These are phyloP conservation scores for Cercocebus atys DNA, from an alignment of 2,113 vertebrate species.

Conservation along the genomic window DNA sequence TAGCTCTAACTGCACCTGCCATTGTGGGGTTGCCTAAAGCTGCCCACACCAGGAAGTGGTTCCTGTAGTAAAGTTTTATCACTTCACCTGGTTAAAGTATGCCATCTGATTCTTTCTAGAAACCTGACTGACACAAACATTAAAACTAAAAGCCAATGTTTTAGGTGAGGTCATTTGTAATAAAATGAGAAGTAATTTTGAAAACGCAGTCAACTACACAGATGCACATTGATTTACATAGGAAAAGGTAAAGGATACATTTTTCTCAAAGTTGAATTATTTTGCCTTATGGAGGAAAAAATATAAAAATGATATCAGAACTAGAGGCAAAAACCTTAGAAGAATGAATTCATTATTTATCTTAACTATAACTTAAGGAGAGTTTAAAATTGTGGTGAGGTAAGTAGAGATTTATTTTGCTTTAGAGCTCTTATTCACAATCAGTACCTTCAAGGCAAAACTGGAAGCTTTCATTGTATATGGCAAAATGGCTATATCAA, in stretches of 20 bases:
- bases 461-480: not conserved
- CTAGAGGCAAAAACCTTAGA: not conserved
- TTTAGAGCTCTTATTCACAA: not conserved
- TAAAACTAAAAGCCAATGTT: not conserved
- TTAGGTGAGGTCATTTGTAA: not conserved
- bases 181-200: not conserved
- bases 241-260: not conserved
- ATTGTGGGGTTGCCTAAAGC: not conserved
- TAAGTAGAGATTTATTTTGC: not conserved
- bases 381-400: not conserved
- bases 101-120: not conserved
- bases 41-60: not conserved
- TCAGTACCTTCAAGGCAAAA: slow-evolving; percentile 4
- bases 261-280: not conserved
- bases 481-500: not conserved
- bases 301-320: not conserved
- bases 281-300: not conserved
- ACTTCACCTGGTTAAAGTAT: not conserved
- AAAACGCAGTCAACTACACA: not conserved
- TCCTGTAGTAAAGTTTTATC: not conserved
- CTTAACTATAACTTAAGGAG: not conserved
- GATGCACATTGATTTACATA: not conserved
- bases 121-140: not conserved
- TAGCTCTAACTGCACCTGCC: not conserved
- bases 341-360: slow-evolving; percentile 35